phyloP scores from a whole-genome alignment of 2,888 invertebrate genomes.

The Eristalis arbustorum region DNA sequence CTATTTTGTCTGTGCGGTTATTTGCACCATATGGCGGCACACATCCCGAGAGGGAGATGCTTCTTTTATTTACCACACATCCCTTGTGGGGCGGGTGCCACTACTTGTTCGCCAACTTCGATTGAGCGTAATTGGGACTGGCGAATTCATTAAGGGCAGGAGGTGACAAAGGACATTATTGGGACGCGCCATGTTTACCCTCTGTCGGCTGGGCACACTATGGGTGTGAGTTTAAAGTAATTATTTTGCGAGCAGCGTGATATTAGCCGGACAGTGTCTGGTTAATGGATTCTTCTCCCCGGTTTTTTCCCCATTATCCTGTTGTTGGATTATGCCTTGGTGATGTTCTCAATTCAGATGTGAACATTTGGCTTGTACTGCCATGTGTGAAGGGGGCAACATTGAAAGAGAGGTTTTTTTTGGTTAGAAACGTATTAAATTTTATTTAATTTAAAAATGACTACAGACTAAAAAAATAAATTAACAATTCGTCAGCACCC shows the following conservation, averaged over 20 bases:
- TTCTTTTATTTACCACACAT: conserved; percentile 50
- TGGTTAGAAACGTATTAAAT: neutral
- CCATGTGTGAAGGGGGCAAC: no score
- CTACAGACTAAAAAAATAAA: neutral
- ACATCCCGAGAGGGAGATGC: conserved; percentile 63
- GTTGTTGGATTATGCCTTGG: conserved; percentile 20
- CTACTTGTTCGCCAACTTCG: conserved; percentile 22
- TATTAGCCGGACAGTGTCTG: conserved; percentile 54
- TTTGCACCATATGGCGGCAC: conserved; percentile 68
- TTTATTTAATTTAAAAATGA: neutral
- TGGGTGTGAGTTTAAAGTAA: conserved; percentile 70
- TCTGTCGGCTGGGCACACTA: conserved; percentile 37
- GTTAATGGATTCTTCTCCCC: conserved; percentile 40
- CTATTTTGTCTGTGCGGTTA: conserved; percentile 68
- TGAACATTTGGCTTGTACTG: conserved; percentile 13
- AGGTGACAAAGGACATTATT: conserved; percentile 69
- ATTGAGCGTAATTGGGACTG: conserved; percentile 64
- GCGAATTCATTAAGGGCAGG: conserved; percentile 70
- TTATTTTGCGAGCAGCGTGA: conserved; percentile 61
- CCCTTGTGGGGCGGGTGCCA: conserved; percentile 3
- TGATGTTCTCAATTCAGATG: conserved; percentile 15
- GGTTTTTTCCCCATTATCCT: conserved; percentile 23
- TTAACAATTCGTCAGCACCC: neutral
- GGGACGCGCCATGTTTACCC: conserved; percentile 58
- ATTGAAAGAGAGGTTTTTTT: neutral